Evolutionary conservation across 2,113 vertebrate genomes (phyloP).

Genomic region (Mastomys natalensis): DNA sequence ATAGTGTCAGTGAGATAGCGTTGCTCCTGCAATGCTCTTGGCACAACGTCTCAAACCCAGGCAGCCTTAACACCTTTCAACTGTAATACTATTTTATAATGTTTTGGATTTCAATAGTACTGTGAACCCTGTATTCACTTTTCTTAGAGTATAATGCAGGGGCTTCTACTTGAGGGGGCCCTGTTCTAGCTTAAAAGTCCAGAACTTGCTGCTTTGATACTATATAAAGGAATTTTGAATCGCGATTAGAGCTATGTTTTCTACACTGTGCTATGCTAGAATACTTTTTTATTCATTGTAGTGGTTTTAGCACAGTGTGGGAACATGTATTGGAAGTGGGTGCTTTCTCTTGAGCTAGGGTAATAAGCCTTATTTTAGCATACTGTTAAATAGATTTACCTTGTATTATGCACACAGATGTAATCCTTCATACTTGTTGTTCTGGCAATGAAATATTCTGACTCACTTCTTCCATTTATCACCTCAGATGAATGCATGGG

Average conservation of each 20-base stretch:
- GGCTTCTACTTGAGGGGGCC: background rate
- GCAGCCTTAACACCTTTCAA: background rate
- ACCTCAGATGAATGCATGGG: slow-evolving; percentile 46
- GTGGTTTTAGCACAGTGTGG: slow-evolving; percentile 58
- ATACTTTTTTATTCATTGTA: slow-evolving; percentile 42
- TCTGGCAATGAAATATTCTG: slow-evolving; percentile 57
- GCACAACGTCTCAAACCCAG: background rate
- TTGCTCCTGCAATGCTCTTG: background rate
- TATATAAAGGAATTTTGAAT: slow-evolving; percentile 57
- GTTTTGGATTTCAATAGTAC: background rate
- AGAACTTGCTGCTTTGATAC: slow-evolving; percentile 55
- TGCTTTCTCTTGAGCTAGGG: slow-evolving; percentile 14
- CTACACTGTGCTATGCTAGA: slow-evolving; percentile 43
- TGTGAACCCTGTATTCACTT: background rate
- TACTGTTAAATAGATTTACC: slow-evolving; percentile 49
- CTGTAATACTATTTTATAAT: background rate
- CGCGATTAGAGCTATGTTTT: slow-evolving; percentile 15
- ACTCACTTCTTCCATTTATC: slow-evolving; percentile 56
- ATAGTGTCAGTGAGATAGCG: background rate
- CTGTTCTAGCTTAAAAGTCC: background rate
- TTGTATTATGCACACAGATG: slow-evolving; percentile 35
- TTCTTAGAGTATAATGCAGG: slow-evolving; percentile 31
- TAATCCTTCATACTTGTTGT: slow-evolving; percentile 71
- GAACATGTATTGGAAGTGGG: slow-evolving; percentile 17
- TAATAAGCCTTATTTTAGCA: slow-evolving; percentile 62